These are phyloP conservation scores for Phylloscopus whistleri DNA, from an alignment of 2,113 vertebrate genomes.

Conservation along the genomic window DNA sequence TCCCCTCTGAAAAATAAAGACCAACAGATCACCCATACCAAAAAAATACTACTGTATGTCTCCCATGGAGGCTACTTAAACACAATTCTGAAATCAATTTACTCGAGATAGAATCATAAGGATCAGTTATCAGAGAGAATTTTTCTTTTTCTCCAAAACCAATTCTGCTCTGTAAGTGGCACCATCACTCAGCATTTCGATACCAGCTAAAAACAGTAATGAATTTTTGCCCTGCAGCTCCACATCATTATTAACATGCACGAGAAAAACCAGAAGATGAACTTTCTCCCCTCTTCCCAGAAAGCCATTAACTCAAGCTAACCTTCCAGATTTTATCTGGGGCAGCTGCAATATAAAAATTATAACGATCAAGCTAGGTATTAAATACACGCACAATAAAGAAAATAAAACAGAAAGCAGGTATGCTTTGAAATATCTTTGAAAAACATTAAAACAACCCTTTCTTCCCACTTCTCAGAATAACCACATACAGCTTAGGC, in stretches of 20 bases:
- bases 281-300: neutral
- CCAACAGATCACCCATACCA: neutral
- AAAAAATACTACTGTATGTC: neutral
- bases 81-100: neutral
- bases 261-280: neutral
- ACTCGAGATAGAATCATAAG: neutral
- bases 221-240: neutral
- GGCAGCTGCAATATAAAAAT: constrained; percentile 18
- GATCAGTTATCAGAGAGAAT: neutral
- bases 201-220: neutral
- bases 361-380: neutral
- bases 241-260: neutral
- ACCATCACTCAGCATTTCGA: neutral
- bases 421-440: neutral
- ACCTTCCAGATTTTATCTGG: neutral
- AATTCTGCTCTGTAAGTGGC: neutral
- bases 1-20: neutral
- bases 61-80: neutral
- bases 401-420: neutral
- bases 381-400: neutral
- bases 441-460: neutral
- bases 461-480: neutral
- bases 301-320: constrained; percentile 37
- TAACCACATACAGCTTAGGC: neutral
- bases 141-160: neutral